Conservation (phyloP, 2,113 vertebrate species). For the Anseranas semipalmata region DNA sequence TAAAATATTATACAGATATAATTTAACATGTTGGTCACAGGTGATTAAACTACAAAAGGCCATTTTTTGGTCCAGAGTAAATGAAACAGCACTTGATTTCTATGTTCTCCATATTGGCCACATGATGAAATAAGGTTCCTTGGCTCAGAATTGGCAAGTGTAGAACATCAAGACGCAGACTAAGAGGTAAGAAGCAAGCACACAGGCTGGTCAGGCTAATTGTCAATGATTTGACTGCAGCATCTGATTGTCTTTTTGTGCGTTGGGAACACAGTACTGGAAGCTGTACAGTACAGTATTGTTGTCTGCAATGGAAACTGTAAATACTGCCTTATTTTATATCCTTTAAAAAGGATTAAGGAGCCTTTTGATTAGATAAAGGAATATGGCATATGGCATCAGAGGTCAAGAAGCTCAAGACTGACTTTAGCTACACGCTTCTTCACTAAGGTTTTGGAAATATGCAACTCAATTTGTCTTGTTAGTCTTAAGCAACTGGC, state of each 20-base stretch:
- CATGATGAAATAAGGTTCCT: neutral
- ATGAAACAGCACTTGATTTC: neutral
- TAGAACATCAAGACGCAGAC: neutral
- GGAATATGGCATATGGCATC: neutral
- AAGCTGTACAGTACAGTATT: neutral
- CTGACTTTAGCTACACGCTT: neutral
- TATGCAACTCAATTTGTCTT: neutral
- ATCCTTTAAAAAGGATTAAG: neutral
- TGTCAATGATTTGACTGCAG: neutral
- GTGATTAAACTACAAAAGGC: neutral
- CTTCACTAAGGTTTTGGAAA: neutral
- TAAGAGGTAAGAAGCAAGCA: neutral
- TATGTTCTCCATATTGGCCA: accelerated
- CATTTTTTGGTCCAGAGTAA: neutral
- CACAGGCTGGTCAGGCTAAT: neutral
- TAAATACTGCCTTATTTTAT: neutral
- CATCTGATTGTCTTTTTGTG: neutral
- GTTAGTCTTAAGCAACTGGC: neutral
- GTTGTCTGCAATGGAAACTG: neutral
- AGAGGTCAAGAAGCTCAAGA: neutral
- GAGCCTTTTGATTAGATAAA: neutral
- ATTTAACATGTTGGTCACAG: neutral
- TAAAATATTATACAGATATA: neutral
- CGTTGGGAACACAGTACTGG: neutral
- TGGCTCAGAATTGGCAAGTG: neutral